phyloP scores from a whole-genome alignment of 1,140 invertebrate genomes.

The Notospermus geniculatus region DNA sequence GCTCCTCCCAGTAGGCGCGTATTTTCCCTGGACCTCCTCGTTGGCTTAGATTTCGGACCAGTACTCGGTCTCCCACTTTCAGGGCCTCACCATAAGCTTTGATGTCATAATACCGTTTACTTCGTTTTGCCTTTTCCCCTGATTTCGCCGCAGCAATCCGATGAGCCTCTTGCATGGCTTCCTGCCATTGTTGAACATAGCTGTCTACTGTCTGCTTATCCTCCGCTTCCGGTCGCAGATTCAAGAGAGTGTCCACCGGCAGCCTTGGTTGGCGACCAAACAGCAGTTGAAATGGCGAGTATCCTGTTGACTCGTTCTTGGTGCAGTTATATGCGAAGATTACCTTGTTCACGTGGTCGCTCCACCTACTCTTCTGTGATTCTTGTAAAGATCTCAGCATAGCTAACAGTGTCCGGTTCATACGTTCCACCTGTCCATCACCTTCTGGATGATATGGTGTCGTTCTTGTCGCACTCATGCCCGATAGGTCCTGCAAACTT shows the following conservation, averaged over 20 bases:
- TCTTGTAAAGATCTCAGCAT: slow-evolving; percentile 17
- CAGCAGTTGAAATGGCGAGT: slow-evolving; percentile 17
- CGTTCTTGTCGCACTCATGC: slow-evolving; percentile 13
- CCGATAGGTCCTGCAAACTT: slow-evolving; percentile 4
- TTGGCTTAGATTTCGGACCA: slow-evolving; percentile 21
- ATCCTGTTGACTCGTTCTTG: slow-evolving; percentile 14
- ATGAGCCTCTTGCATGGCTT: no score
- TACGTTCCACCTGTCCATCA: slow-evolving; percentile 15
- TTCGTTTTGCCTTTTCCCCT: no score
- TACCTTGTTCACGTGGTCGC: slow-evolving; percentile 7
- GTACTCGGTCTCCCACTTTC: no score
- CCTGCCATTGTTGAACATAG: no score
- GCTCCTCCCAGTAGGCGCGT: slow-evolving; percentile 21
- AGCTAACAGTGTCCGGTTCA: slow-evolving; percentile 15
- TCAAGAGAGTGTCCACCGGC: slow-evolving; percentile 18
- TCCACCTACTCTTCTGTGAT: slow-evolving; percentile 18
- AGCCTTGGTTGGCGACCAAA: slow-evolving; percentile 24
- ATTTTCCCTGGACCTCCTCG: slow-evolving; percentile 28
- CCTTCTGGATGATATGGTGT: slow-evolving; percentile 22
- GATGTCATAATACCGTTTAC: no score
- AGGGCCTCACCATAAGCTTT: no score
- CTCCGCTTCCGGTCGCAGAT: no score
- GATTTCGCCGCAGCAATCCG: no score
- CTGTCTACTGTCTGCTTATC: no score
- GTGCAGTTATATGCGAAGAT: slow-evolving; percentile 20